Conservation (phyloP, 2,113 vertebrate genomes). For the Parus major region DNA sequence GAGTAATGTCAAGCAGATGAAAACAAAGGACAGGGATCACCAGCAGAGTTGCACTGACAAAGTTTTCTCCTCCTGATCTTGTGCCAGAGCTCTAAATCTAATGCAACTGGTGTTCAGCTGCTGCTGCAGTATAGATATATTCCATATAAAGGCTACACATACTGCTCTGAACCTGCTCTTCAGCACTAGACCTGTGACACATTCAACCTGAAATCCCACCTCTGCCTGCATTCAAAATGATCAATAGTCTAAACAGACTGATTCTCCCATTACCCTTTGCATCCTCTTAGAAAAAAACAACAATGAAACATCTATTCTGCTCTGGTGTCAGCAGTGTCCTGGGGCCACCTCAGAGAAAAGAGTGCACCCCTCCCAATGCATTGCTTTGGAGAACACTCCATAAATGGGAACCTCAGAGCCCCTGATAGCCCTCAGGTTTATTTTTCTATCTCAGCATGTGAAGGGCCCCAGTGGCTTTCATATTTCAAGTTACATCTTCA, state of each 20-base stretch:
- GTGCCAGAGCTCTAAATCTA: background rate
- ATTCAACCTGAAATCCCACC: background rate
- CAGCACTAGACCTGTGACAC: background rate
- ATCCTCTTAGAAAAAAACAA: no score
- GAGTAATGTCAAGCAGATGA: background rate
- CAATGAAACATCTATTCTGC: rapidly evolving
- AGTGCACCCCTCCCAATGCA: background rate
- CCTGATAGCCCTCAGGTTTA: background rate
- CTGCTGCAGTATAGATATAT: background rate
- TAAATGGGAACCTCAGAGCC: background rate
- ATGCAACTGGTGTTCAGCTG: background rate
- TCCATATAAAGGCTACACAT: background rate
- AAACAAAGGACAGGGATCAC: background rate
- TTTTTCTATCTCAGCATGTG: background rate
- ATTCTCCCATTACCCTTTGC: background rate
- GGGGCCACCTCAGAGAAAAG: background rate
- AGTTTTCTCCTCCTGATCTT: background rate
- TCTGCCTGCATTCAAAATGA: background rate
- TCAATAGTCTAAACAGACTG: background rate
- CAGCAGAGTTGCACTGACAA: background rate
- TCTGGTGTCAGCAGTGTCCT: background rate
- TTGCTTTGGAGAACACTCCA: background rate
- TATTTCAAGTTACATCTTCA: background rate
- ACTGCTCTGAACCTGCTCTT: background rate
- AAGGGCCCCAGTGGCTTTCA: background rate